Evolutionary conservation across 2,797 vertebrate species (phyloP).

Genomic region (Protosalanx chinensis): DNA sequence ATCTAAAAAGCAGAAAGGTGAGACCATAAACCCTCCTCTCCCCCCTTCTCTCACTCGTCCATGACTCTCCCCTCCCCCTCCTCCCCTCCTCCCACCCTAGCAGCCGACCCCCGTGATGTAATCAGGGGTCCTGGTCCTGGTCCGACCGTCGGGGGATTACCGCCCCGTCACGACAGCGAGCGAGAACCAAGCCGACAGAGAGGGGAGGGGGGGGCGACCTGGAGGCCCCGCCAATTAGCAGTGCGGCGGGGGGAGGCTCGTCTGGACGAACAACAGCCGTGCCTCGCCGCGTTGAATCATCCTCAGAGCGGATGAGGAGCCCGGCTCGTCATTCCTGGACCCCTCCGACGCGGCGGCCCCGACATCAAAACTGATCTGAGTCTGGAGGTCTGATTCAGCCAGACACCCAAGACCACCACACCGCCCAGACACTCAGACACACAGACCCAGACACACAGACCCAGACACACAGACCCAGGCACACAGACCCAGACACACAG

Average conservation of each 20-base stretch:
- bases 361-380: slow-evolving; percentile 4
- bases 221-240: slow-evolving; percentile 42
- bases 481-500: too few species aligned
- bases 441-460: not conserved
- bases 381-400: slow-evolving; percentile 14
- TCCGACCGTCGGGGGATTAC: slow-evolving; percentile 28
- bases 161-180: slow-evolving; percentile 21
- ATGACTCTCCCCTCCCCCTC: not conserved
- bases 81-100: not conserved
- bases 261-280: slow-evolving; percentile 36
- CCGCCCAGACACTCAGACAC: not conserved
- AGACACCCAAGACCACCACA: not conserved
- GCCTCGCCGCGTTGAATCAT: slow-evolving; percentile 38
- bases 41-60: too few species aligned
- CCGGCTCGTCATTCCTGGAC: too few species aligned
- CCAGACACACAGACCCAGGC: not conserved
- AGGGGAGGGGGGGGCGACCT: slow-evolving; percentile 17
- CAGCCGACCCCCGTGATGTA: not conserved
- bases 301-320: slow-evolving; percentile 16
- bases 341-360: not conserved
- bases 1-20: slow-evolving; percentile 14
- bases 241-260: slow-evolving; percentile 19
- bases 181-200: not conserved
- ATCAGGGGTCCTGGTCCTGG: slow-evolving; percentile 14
- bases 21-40: not conserved